Base-by-base conservation (phyloP, 2,888 invertebrate genomes). In the Zygaena filipendulae region DNA sequence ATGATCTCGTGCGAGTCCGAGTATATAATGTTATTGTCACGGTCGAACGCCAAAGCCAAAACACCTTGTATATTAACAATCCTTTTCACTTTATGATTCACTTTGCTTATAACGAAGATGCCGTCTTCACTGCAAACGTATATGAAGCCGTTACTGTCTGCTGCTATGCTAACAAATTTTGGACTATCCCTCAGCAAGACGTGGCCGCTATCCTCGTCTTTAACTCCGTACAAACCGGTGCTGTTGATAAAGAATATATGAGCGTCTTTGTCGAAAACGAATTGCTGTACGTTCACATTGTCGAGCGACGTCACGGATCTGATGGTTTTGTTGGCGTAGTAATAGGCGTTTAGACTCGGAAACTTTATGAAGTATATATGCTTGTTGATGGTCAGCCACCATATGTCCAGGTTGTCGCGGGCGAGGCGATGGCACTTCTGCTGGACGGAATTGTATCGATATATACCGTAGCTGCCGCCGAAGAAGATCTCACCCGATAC, bases 381-480 rank as follows among this genome's bases (percentile, higher is more conserved):
- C 0, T 56, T 49, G 2, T 63, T 59, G 2, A 68, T 42, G 13
- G 51, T 52, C 3, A 75, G 16, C 74, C 74, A 74, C 74, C 75
- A 75, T 6, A 75, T 49, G 25, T 75, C 75, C 11, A 75, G 41
- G 36, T 69, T 55, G 1, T 39, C 45, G 2, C 61, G 36, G 3
- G 57, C 55, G 1, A 74, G 39, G 9, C 59, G 48, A 16, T 52
- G 53, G 10, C 74, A 40, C 3, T 31, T 45, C 30, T 56, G 68
- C 1, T 31, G 19, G 0, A 3, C 8, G 0, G 62, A 38, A 21
- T 49, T 51, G 42, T 68, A 74, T 41, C 43, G 68, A 42, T 74
- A 74, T 25, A 75, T 64, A 0, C 75, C 75, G 23, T 67, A 49
- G 30, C 61, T 70, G 1, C 75, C 75, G 2, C 74, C 75, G 28